Percentiles rank a stretch among this genome's conserved stretches.
Conservation (phyloP, 2,113 vertebrate species). For the Lathamus discolor region DNA sequence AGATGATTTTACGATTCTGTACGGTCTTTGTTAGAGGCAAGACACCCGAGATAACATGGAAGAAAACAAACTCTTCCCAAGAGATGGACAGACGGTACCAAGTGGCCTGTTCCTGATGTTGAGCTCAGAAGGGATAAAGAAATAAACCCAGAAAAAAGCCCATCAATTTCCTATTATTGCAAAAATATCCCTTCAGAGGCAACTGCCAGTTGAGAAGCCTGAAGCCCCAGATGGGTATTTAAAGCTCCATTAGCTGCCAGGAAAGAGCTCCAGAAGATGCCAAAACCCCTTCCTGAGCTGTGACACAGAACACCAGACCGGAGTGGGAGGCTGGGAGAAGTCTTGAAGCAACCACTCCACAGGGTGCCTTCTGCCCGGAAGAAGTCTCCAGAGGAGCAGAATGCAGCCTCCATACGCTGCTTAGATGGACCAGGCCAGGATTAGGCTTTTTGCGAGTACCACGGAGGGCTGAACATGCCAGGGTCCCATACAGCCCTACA, state of each 20-base stretch:
- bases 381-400: not conserved
- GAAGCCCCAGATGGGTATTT: conserved; percentile 24
- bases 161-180: not conserved
- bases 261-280: conserved; percentile 11
- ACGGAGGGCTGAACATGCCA: fast-evolving
- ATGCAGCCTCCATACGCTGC: not conserved
- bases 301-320: not conserved
- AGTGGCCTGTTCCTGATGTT: not conserved
- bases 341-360: not conserved
- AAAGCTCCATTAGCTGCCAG: conserved; percentile 45
- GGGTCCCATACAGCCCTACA: not conserved
- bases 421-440: not conserved
- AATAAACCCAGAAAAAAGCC: not conserved
- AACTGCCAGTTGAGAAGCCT: not conserved
- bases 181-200: conserved; percentile 4
- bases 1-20: not conserved
- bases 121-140: not conserved
- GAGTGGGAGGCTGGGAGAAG: not conserved
- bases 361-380: not conserved
- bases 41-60: not conserved
- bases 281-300: conserved; percentile 18
- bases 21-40: not conserved
- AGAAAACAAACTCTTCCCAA: conserved; percentile 26
- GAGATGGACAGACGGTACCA: not conserved
- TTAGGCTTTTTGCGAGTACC: not conserved